These are phyloP conservation scores for Nasonovia ribisnigri DNA, from an alignment of 2,888 invertebrate genomes.

Conservation along the genomic window DNA sequence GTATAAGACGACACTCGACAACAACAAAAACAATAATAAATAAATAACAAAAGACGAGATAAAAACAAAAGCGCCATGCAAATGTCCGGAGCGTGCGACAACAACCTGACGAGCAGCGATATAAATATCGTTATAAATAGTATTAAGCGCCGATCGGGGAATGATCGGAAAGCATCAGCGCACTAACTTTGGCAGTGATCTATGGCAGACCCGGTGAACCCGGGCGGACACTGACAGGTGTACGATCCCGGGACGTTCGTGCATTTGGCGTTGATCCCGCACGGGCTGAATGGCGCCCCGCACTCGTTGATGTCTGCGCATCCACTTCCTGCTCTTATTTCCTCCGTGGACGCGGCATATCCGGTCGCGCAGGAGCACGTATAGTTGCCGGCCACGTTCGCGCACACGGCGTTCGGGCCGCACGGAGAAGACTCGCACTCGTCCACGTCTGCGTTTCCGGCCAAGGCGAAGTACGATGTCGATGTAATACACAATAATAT, in stretches of 20 bases:
- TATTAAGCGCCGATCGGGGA: background rate
- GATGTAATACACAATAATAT: background rate
- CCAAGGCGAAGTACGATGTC: background rate
- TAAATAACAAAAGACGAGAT: background rate
- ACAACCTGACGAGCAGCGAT: background rate
- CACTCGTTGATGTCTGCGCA: slow-evolving; percentile 84
- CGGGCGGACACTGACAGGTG: slow-evolving; percentile 82
- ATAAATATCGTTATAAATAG: background rate
- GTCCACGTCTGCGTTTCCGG: slow-evolving; percentile 77
- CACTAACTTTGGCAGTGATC: slow-evolving; percentile 83
- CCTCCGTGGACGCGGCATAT: slow-evolving; percentile 74
- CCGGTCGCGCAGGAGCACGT: slow-evolving; percentile 81
- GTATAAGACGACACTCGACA: background rate
- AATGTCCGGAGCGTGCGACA: background rate
- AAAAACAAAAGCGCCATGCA: slow-evolving; percentile 36
- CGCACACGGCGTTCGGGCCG: slow-evolving; percentile 79
- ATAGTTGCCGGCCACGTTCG: slow-evolving; percentile 83
- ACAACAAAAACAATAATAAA: background rate
- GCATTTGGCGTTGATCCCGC: slow-evolving; percentile 84
- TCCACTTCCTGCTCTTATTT: slow-evolving; percentile 71
- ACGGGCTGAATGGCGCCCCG: slow-evolving; percentile 75
- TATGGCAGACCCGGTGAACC: slow-evolving; percentile 82
- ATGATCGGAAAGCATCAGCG: background rate
- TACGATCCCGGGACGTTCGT: slow-evolving; percentile 85
- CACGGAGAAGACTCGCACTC: slow-evolving; percentile 80